phyloP scores from a whole-genome alignment of 2,797 vertebrate species.

The Premnoplex brunnescens region DNA sequence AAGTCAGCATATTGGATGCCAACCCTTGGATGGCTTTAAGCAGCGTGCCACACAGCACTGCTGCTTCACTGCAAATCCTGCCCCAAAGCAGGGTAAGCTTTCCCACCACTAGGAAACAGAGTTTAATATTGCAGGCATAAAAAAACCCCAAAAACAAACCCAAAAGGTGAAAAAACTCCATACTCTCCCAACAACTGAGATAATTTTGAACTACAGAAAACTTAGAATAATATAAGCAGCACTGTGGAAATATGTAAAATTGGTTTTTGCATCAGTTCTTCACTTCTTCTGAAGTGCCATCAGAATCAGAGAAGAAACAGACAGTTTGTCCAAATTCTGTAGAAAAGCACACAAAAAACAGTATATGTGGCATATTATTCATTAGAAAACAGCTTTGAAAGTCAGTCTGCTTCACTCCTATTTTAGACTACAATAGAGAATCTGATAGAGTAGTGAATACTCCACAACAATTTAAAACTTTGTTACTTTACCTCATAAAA shows the following conservation, averaged over 20 bases:
- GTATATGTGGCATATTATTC: neutral
- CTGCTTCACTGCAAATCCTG: neutral
- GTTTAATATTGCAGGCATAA: neutral
- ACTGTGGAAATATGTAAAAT: neutral
- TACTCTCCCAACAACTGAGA: neutral
- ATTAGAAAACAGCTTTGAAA: neutral
- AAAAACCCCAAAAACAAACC: neutral
- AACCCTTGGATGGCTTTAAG: neutral
- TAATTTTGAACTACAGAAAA: neutral
- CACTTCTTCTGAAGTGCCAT: neutral
- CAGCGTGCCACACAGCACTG: neutral
- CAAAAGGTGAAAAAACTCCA: neutral
- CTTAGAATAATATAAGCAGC: neutral
- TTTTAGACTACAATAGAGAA: neutral
- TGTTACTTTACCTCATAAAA: neutral
- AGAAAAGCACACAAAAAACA: neutral
- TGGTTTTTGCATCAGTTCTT: neutral
- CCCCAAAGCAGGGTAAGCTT: neutral
- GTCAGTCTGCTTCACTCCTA: neutral
- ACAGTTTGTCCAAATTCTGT: neutral
- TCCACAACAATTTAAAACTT: neutral
- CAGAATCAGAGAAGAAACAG: neutral
- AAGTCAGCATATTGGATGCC: neutral
- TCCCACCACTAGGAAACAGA: neutral
- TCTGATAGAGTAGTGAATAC: neutral